Base-by-base conservation (phyloP, 2,888 invertebrate genomes). In the Drosophila helvetica region DNA sequence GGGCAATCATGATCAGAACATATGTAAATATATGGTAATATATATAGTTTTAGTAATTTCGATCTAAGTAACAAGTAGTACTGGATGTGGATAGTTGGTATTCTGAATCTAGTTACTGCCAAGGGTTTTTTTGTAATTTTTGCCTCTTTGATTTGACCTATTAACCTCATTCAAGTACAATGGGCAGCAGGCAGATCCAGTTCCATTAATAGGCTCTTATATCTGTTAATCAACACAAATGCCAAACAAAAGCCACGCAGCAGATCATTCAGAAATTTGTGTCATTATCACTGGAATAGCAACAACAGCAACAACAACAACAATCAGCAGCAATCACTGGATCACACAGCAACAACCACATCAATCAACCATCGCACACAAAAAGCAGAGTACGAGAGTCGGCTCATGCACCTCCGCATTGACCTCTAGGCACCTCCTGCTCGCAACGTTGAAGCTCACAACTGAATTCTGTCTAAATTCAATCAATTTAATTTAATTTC, bases 401-500 rank as follows among this genome's bases (percentile, higher is more conserved):
- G 22, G 19, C 45, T 51, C 64, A 50, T 52, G 81, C 74, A 77
- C 63, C 81, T 69, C 81, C 69, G 65, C 74, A 59, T 67, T 88
- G 88, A 88, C 85, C 88, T 86, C 71, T 72, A 73, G 33, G 30
- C 45, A 56, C 46, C 56, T 47, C 46, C 38, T 38, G 38, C 15
- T 46, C 46, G 46, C 5, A 15, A 46, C 25, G 27, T 27, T 27
- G 58, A 67, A 56, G 78, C 78, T 80, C 78, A 80, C 68, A 76
- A 70, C 72, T 63, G 75, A 84, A 77, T 77, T 87, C 72, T 58
- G 75, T 79, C 73, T 85, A 82, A 89, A 86, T 85, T 86, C 79
- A 85, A 87, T 88, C 86, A 86, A 89, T 86, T 86, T 85, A 88
- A 89, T 86, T 88, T 81, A 87, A 86, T 86, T 86, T 87, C 82